These are phyloP conservation scores for Drosophila pectinifera DNA, from an alignment of 1,140 invertebrate genomes.

Conservation along the genomic window DNA sequence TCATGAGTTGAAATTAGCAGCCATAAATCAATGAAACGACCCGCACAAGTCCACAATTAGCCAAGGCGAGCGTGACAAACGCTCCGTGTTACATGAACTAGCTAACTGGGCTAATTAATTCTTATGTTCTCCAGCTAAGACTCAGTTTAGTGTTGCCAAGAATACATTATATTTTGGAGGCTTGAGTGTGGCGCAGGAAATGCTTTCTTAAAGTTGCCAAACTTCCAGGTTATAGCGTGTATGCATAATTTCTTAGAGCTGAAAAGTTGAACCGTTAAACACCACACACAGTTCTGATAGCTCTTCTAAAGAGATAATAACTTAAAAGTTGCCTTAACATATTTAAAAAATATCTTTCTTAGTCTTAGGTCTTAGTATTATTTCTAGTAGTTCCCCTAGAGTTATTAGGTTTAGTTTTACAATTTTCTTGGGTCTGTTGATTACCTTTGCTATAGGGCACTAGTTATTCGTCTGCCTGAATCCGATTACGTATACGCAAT, in stretches of 20 bases:
- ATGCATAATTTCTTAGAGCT: background rate
- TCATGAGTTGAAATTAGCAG: conserved; percentile 78
- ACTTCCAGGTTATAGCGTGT: background rate
- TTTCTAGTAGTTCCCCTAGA: too few relatives aligned
- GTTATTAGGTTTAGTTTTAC: too few relatives aligned
- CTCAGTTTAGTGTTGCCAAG: conserved; percentile 1
- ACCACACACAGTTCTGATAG: background rate
- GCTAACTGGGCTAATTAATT: conserved; percentile 67
- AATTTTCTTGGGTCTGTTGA: too few relatives aligned
- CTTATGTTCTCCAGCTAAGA: conserved; percentile 35
- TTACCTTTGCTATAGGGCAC: too few relatives aligned
- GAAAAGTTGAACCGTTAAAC: background rate
- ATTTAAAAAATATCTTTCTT: too few relatives aligned
- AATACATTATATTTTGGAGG: conserved; percentile 5
- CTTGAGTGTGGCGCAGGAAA: background rate
- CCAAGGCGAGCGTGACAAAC: conserved; percentile 32
- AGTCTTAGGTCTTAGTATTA: too few relatives aligned
- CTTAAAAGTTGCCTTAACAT: too few relatives aligned
- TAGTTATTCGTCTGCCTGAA: too few relatives aligned
- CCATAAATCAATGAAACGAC: conserved; percentile 82
- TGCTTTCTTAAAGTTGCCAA: conserved; percentile 8
- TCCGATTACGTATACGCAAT: too few relatives aligned
- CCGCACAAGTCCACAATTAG: conserved; percentile 78
- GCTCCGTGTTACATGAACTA: conserved; percentile 62
- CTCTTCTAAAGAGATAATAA: background rate